Conservation (phyloP, 1,140 invertebrate species). For the Pseudobourletiella spinata region DNA sequence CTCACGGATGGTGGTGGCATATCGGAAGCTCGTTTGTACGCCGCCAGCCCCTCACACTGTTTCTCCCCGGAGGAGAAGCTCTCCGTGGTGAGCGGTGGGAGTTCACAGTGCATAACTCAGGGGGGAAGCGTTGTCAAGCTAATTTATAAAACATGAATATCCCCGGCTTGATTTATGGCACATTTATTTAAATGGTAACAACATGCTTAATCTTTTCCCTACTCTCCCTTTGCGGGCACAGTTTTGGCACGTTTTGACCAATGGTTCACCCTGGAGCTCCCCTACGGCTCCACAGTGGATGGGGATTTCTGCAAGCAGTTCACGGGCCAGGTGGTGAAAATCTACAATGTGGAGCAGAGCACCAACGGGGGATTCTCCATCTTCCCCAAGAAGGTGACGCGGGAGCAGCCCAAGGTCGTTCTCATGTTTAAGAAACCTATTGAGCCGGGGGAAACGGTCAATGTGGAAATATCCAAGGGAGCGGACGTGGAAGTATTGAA, state of each 20-base stretch:
- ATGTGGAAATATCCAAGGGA: slow-evolving; percentile 20
- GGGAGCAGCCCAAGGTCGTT: slow-evolving; percentile 28
- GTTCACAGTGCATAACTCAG: neutral
- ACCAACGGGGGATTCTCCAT: slow-evolving; percentile 25
- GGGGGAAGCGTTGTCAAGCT: neutral
- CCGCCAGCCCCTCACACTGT: no score
- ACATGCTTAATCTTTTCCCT: neutral
- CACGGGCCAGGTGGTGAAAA: slow-evolving; percentile 29
- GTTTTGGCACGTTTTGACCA: slow-evolving; percentile 29
- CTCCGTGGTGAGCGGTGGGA: neutral
- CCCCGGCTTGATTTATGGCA: neutral
- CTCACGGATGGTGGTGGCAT: neutral
- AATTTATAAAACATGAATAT: neutral
- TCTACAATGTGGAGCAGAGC: slow-evolving; percentile 32
- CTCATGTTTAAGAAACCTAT: slow-evolving; percentile 30
- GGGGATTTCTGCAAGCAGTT: slow-evolving; percentile 32
- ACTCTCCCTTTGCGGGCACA: slow-evolving; percentile 6
- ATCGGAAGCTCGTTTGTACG: neutral
- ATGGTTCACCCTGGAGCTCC: slow-evolving; percentile 32
- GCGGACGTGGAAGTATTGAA: neutral
- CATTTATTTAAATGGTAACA: neutral
- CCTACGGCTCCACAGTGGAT: slow-evolving; percentile 24
- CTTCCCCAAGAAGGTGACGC: slow-evolving; percentile 32
- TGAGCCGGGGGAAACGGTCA: slow-evolving; percentile 10
- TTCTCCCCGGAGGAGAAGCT: no score